These are phyloP conservation scores for Lontra canadensis DNA, from an alignment of 2,113 vertebrate genomes.

Conservation along the genomic window DNA sequence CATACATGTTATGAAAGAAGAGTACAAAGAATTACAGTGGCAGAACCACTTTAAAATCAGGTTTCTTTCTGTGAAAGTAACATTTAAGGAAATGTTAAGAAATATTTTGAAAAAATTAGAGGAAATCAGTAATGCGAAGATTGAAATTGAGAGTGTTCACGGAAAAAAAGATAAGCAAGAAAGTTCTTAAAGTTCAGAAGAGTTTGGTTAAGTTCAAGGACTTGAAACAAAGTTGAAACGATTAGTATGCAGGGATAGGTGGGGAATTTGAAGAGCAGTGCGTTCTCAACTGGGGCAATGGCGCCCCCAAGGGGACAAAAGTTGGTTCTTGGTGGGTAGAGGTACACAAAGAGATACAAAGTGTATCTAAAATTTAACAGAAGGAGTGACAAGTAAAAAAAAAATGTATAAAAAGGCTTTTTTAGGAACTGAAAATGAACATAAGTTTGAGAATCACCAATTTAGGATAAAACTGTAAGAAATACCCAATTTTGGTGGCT, in stretches of 20 bases:
- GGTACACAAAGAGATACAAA: neutral
- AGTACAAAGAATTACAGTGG: neutral
- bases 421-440: neutral
- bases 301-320: constrained; percentile 10
- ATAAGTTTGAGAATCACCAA: neutral
- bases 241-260: neutral
- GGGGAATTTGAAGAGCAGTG: neutral
- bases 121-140: neutral
- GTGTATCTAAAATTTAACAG: neutral
- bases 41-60: neutral
- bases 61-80: neutral
- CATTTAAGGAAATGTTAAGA: neutral
- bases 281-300: neutral
- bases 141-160: neutral
- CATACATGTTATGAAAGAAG: neutral
- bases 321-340: neutral
- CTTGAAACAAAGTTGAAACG: neutral
- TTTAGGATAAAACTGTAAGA: neutral
- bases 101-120: neutral
- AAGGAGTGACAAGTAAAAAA: neutral
- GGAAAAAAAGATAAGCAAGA: neutral
- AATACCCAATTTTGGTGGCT: neutral
- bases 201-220: neutral
- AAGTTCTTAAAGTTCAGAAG: neutral
- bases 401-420: neutral